Evolutionary conservation across 1,140 invertebrate species (phyloP).

Genomic region (Xylocopa sonorina): DNA sequence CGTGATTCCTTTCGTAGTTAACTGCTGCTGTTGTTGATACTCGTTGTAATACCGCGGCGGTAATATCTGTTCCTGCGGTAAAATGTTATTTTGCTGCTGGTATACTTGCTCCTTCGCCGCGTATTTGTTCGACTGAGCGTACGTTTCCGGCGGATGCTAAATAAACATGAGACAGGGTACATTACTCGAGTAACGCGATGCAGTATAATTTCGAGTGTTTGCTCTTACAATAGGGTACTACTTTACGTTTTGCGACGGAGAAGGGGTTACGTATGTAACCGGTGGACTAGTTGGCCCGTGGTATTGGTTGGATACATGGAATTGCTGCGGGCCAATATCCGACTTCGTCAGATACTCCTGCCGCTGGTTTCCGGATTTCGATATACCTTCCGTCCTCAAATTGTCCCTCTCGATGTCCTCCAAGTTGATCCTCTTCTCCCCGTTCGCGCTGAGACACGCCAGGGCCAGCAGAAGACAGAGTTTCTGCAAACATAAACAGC

Average conservation of each 20-base stretch:
- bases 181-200: not conserved
- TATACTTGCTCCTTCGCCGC: slow-evolving; percentile 26
- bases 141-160: slow-evolving; percentile 61
- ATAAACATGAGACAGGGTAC: not conserved
- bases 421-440: slow-evolving; percentile 74
- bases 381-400: slow-evolving; percentile 67
- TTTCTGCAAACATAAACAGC: slow-evolving; percentile 59
- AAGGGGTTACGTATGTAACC: slow-evolving; percentile 51
- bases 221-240: not conserved
- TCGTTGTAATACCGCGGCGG: slow-evolving; percentile 59
- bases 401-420: slow-evolving; percentile 78
- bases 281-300: slow-evolving; percentile 36
- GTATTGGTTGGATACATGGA: slow-evolving; percentile 61
- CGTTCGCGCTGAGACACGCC: slow-evolving; percentile 56
- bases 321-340: slow-evolving; percentile 66
- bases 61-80: slow-evolving; percentile 50
- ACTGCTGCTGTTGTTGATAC: slow-evolving; percentile 59
- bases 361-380: slow-evolving; percentile 48
- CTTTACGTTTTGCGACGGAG: slow-evolving; percentile 50
- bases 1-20: slow-evolving; percentile 42
- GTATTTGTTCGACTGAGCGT: slow-evolving; percentile 50
- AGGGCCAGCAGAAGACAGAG: slow-evolving; percentile 58
- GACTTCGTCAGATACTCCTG: slow-evolving; percentile 63
- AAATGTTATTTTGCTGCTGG: slow-evolving; percentile 45
- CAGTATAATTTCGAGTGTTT: not conserved